Base-by-base conservation (phyloP, 2,113 vertebrate genomes). In the Otis tarda region DNA sequence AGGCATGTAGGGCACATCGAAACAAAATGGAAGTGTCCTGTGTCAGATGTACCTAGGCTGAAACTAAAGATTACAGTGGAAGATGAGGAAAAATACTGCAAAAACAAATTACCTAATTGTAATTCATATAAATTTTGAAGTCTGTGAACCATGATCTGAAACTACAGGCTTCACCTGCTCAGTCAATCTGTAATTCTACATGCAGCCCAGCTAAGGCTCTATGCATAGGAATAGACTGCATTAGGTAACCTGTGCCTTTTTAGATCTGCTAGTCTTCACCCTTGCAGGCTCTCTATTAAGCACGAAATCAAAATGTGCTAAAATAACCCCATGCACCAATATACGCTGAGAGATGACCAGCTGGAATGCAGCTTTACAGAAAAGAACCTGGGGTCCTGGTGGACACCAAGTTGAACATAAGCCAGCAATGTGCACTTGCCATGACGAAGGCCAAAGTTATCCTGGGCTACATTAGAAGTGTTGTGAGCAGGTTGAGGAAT, bases 1-100 rank as follows among this genome's bases (percentile, higher is more conserved):
- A 37, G 1, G 0, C 2, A 3, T 28, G 17, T 15, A 57, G 41
- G 19, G 15, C 14, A 61, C 67, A 49, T 23, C 1, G 1, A 78
- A 81, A 45, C 20, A 61, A 64, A 67, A 41, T 2, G 21, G 33
- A 87, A 87, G 11, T 11, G 10, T 49, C 52, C 61, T 82, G 24
- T 16, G 9, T 2, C 4, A 59, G 24, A 49, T 0, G 2, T 22
- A 56, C 23, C 30, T 37, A 23, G 59, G 39, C 20, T 65, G 55
- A 83, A 87, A 73, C 19, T 30, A 65, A 55, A 87, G 53, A 7
- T 53, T 50, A 17, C 21, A 53, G 11, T 57, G 60, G 69, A 87
- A 68, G 14, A 69, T 57, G 16, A 81, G 16, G 37, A n/a, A 86
- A 60, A 81, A 70, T 7, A 65, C 3, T 30, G 30, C 9, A 15